Percentiles rank a stretch among this genome's conserved stretches.
phyloP scores from a whole-genome alignment of 2,797 vertebrate genomes.

The Sparus aurata region DNA sequence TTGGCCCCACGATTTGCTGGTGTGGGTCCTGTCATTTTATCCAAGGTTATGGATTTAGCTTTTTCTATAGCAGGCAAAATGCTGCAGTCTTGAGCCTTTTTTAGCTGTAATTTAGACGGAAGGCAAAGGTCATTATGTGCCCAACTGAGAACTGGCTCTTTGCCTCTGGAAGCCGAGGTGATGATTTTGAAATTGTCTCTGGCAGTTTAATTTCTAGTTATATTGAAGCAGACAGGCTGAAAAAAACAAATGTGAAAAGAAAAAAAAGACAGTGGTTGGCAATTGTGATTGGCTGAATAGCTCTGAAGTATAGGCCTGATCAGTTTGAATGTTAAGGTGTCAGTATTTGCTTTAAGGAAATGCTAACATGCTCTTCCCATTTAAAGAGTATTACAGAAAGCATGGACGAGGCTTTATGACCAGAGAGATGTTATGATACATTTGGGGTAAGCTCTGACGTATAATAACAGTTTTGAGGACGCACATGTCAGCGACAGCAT shows the following conservation, averaged over 20 bases:
- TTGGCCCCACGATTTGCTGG: constrained; percentile 10
- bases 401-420: too few relatives aligned
- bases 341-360: too few relatives aligned
- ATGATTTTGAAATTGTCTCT: constrained; percentile 53
- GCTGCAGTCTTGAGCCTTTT: constrained; percentile 21
- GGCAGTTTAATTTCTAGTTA: constrained; percentile 54
- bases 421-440: too few relatives aligned
- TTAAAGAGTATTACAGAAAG: too few relatives aligned
- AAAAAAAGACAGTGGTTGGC: too few relatives aligned
- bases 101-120: constrained; percentile 49
- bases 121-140: constrained; percentile 55
- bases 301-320: too few relatives aligned
- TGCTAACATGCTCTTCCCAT: too few relatives aligned
- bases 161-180: constrained; percentile 41
- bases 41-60: constrained; percentile 15
- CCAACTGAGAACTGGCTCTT: constrained; percentile 32
- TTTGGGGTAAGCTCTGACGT: too few relatives aligned
- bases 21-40: constrained; percentile 25
- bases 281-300: too few relatives aligned
- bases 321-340: too few relatives aligned
- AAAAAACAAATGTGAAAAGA: background rate
- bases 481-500: too few relatives aligned
- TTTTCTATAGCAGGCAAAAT: constrained; percentile 13
- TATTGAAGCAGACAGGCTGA: constrained; percentile 14
- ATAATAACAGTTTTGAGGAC: too few relatives aligned